Evolutionary conservation across 1,140 invertebrate species (phyloP), one percentile per base, ranked within the genome.

Genomic region (Drosophila littoralis): DNA sequence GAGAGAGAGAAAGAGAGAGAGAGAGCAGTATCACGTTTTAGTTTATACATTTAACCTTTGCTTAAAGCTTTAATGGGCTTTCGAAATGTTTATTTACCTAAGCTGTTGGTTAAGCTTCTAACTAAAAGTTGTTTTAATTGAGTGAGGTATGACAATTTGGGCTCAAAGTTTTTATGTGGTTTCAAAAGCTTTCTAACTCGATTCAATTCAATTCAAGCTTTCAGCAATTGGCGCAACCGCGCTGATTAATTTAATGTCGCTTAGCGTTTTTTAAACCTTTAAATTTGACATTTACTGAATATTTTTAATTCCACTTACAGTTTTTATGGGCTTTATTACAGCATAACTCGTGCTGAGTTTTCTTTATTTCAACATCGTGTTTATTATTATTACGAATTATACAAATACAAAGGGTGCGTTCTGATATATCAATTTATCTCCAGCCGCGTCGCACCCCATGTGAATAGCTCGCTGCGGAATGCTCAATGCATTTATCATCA

Each of bases 401-500:
- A 42, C 7, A 2, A 22, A 22, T 35, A 59, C n/a, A 54, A 55
- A 59, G 63, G 64, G 60, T 54, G 52, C 54, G 52, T 42, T 46
- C 17, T 71, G 72, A 90, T 89, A 81, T 70, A 72, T 84, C 70
- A 89, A 84, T 89, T 89, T 78, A 48, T 48, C 50, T 7, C 36
- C 43, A 50, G 15, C 6, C 17, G 50, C 46, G 42, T 43, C 38
- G 40, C 13, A 33, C 40, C 42, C 9, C 60, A 48, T 13, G 42
- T 72, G 52, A 52, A 48, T 63, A 54, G 17, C 42, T 17, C 28
- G 12, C 10, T 13, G 48, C 43, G 35, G 54, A 60, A 59, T 48
- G 51, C 50, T 67, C 50, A 55, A 68, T 61, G 66, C 66, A 81
- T 81, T 85, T 78, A 78, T 81, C 84, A 88, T 84, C 84, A 88